Evolutionary conservation across 2,113 vertebrate species (phyloP).

Genomic region (Stegastes partitus): DNA sequence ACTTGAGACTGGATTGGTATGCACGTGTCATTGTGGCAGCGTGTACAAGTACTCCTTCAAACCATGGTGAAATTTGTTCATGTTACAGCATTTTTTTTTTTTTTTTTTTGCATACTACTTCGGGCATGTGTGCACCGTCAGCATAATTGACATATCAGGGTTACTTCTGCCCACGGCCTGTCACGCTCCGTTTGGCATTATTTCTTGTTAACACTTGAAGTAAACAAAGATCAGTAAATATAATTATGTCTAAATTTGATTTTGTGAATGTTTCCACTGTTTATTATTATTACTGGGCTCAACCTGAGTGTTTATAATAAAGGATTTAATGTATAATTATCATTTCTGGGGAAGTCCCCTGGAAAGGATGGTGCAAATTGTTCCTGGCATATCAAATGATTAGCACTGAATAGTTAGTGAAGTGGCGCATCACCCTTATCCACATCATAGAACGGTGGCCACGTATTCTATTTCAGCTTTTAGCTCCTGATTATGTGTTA

Average conservation of each 20-base stretch:
- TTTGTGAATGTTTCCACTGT: conserved; percentile 26
- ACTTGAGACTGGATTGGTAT: neutral
- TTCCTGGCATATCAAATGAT: too few species aligned
- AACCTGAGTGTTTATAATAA: neutral
- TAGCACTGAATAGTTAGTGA: too few species aligned
- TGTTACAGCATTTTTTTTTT: neutral
- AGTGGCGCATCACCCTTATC: neutral
- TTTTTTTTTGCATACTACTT: neutral
- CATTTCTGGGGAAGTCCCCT: too few species aligned
- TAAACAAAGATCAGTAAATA: neutral
- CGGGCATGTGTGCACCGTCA: neutral
- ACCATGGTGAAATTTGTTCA: neutral
- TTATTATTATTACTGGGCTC: neutral
- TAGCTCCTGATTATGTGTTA: neutral
- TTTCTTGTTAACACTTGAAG: neutral
- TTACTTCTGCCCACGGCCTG: neutral
- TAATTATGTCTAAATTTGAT: neutral
- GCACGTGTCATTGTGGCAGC: conserved; percentile 9
- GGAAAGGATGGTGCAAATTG: too few species aligned
- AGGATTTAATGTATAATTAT: too few species aligned
- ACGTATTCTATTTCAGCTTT: conserved; percentile 14
- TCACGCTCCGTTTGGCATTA: neutral
- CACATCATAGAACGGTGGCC: neutral
- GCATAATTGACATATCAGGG: neutral
- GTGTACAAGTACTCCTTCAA: neutral